A percentile compares a stretch with the other conserved stretches of the same genome.
phyloP scores from a whole-genome alignment of 2,797 vertebrate genomes.

The Neopelma chrysocephalum region DNA sequence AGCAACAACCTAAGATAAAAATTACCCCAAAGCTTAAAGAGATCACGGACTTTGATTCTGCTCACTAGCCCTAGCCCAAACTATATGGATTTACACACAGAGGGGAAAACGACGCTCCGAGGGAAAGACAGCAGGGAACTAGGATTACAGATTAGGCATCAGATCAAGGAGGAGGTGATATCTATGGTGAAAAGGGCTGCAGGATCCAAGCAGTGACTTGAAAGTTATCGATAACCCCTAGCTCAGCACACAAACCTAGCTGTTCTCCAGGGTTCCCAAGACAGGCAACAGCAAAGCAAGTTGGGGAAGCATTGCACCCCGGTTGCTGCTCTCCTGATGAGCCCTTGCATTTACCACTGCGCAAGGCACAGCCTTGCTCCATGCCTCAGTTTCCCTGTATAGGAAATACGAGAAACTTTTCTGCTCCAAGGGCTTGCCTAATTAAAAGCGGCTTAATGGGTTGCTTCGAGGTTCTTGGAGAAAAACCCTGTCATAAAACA shows the following conservation, averaged over 20 bases:
- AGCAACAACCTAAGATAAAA: background rate
- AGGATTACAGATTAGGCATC: background rate
- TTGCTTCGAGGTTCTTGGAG: background rate
- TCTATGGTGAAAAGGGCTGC: background rate
- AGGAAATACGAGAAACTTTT: background rate
- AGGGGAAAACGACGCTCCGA: background rate
- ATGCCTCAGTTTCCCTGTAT: background rate
- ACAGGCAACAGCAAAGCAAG: background rate
- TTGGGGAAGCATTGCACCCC: rapidly evolving
- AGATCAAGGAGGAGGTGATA: background rate
- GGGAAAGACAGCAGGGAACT: background rate
- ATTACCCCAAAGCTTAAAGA: background rate
- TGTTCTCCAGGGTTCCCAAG: background rate
- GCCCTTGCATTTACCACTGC: rapidly evolving
- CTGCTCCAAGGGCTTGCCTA: background rate
- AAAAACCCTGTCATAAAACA: background rate
- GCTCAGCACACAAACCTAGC: background rate
- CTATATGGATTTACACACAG: background rate
- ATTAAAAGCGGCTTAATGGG: background rate
- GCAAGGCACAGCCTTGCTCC: background rate
- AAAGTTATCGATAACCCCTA: background rate
- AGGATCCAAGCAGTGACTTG: background rate
- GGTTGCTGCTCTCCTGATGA: background rate
- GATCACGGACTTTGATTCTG: background rate
- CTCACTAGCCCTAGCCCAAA: background rate